Percentiles rank a stretch among this genome's conserved stretches.
Conservation (phyloP, 2,797 vertebrate species). For the Sardinella longiceps region DNA sequence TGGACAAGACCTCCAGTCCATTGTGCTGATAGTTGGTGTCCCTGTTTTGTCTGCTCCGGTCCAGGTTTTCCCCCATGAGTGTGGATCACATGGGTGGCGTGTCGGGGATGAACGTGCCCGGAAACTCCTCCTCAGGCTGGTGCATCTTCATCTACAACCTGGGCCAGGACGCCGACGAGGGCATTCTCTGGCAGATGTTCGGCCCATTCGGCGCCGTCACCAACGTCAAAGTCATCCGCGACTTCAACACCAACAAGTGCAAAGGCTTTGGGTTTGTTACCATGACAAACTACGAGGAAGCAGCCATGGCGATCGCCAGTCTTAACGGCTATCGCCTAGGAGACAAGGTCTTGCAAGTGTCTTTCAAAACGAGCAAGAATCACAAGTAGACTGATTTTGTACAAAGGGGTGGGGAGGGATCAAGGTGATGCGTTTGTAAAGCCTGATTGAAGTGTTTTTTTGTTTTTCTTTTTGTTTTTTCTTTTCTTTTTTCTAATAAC, state of each 20-base stretch:
- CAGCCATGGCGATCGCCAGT: constrained; percentile 97
- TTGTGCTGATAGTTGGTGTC: too few relatives aligned
- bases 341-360: constrained; percentile 97
- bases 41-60: too few relatives aligned
- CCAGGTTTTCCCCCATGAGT: constrained; percentile 92
- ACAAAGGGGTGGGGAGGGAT: not conserved
- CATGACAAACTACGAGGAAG: constrained; percentile 99
- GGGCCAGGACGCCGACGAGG: constrained; percentile 93
- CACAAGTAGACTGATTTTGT: constrained; percentile 80
- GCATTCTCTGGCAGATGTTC: constrained; percentile 99
- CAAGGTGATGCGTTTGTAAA: constrained; percentile 15
- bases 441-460: not conserved
- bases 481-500: not conserved
- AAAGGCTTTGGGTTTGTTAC: constrained; percentile 99
- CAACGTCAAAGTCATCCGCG: constrained; percentile 97
- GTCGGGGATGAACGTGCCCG: constrained; percentile 84
- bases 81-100: constrained; percentile 91
- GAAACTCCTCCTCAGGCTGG: constrained; percentile 90
- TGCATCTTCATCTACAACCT: constrained; percentile 99
- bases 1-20: too few relatives aligned
- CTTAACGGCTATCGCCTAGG: constrained; percentile 96
- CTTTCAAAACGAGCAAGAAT: constrained; percentile 98
- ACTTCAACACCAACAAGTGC: constrained; percentile 99
- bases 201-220: constrained; percentile 95
- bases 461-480: not conserved